Evolutionary conservation across 2,113 vertebrate genomes (phyloP).

Genomic region (Marmota flaviventris): DNA sequence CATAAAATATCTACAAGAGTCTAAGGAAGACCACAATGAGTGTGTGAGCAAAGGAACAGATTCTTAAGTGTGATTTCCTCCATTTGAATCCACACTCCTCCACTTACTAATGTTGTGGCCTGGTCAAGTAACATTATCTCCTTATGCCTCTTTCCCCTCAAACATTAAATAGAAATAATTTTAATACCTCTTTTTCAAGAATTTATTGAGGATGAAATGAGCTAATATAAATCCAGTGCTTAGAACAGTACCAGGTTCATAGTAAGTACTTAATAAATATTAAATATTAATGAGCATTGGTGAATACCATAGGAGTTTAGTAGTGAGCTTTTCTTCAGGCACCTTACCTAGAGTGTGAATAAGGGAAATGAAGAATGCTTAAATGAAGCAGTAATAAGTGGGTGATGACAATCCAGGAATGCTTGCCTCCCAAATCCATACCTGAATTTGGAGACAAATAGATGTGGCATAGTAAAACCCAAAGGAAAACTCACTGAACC

Average conservation of each 20-base stretch:
- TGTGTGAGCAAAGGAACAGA: neutral
- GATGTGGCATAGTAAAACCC: too few species aligned
- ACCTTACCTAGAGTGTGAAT: neutral
- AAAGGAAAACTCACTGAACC: neutral
- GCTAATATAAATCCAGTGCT: neutral
- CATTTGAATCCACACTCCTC: neutral
- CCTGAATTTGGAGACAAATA: slow-evolving; percentile 12
- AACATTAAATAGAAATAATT: neutral
- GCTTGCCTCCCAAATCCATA: neutral
- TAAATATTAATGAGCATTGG: neutral
- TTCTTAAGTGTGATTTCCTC: neutral
- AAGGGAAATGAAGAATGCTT: neutral
- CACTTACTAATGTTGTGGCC: neutral
- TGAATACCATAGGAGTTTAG: neutral
- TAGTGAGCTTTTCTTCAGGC: neutral
- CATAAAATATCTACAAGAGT: neutral
- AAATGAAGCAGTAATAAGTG: neutral
- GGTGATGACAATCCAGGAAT: neutral
- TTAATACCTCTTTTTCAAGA: neutral
- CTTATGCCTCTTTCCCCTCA: neutral
- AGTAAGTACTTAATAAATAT: neutral
- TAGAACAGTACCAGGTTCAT: neutral
- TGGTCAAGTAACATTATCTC: neutral
- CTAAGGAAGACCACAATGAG: neutral
- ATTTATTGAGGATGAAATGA: neutral